Base-by-base conservation (phyloP, 2,113 vertebrate genomes). In the Redunca redunca region DNA sequence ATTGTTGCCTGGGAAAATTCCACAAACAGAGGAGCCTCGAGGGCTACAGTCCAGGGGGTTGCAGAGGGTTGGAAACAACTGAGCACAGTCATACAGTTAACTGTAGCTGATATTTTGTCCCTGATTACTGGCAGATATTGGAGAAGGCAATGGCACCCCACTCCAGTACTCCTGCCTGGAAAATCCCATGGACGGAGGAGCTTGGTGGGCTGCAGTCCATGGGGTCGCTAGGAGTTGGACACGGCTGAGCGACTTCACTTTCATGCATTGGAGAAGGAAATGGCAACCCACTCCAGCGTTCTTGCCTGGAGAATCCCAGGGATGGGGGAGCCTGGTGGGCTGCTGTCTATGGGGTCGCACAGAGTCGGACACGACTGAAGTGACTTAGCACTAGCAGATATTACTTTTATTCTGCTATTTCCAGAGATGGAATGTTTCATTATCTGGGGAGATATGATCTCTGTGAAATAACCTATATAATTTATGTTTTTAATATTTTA, bases 381-480 rank as follows among this genome's bases (percentile, higher is more conserved):
- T 40, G 40, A 40, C 40, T 40, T 74, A 77, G 19, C 26, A 74
- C 53, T 74, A 77, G 19, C 26, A 30, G 33, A 12, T 40, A 23
- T 92, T 88, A 81, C 17, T 74, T 96, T 94, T 57, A 84, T 62
- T 87, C 77, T 90, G 33, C 40, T 92, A n/a, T 91, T 96, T 88
- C 36, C n/a, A 94, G 57, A 92, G 58, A 62, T 81, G 25, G n/a
- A 40, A 77, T 90, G 33, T 81, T 94, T 97, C 81, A 50, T 87
- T 74, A 57, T 53, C 23, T 74, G 60, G 5, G 28, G 84, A 77
- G n/a, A 55, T 88, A 55, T 26, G 10, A 28, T 84, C 40, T 95
- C 88, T 90, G 62, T 96, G 43, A 90, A 96, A 81, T 67, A 87
- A 57, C 2, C 50, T 48, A 30, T 16, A 33, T 50, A 62, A 88